A percentile compares a stretch with the other conserved stretches of the same genome.
Evolutionary conservation across 2,797 vertebrate genomes (phyloP).

Genomic region (Parambassis ranga): DNA sequence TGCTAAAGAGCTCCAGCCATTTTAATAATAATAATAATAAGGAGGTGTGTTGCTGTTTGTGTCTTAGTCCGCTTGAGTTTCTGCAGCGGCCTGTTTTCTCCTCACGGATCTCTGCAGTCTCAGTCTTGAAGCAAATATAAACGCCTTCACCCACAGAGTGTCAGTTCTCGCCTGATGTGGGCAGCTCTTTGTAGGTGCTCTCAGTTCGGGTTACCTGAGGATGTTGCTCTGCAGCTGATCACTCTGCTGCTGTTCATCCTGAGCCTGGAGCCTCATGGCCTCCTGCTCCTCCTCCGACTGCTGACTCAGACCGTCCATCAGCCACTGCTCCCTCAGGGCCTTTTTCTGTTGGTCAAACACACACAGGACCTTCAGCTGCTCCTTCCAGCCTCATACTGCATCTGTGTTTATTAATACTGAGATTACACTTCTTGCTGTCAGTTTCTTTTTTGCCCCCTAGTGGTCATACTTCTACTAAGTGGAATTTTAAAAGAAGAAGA

Average conservation of each 20-base stretch:
- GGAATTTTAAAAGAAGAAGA: too few relatives aligned
- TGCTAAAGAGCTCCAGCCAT: too few relatives aligned
- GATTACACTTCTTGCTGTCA: too few relatives aligned
- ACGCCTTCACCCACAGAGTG: not conserved
- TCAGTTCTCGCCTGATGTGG: not conserved
- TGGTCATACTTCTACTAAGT: too few relatives aligned
- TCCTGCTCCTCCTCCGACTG: constrained; percentile 88
- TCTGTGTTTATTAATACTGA: not conserved
- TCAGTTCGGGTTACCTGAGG: constrained; percentile 82
- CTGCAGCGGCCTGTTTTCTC: not conserved
- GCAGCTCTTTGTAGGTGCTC: not conserved
- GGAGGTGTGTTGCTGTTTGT: too few relatives aligned
- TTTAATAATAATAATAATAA: too few relatives aligned
- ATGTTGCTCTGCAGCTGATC: constrained; percentile 86
- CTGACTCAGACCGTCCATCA: constrained; percentile 90
- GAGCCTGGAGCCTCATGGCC: constrained; percentile 86
- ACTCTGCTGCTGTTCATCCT: constrained; percentile 84
- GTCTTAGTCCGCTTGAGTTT: too few relatives aligned
- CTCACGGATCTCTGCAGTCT: not conserved
- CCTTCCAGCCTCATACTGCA: not conserved
- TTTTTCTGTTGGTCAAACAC: constrained; percentile 86
- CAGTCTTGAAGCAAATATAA: not conserved
- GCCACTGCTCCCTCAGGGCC: constrained; percentile 92
- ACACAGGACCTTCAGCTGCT: not conserved
- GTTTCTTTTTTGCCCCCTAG: not conserved